Base-by-base conservation (phyloP, 1,140 invertebrate species). In the Brachystomella parvula region DNA sequence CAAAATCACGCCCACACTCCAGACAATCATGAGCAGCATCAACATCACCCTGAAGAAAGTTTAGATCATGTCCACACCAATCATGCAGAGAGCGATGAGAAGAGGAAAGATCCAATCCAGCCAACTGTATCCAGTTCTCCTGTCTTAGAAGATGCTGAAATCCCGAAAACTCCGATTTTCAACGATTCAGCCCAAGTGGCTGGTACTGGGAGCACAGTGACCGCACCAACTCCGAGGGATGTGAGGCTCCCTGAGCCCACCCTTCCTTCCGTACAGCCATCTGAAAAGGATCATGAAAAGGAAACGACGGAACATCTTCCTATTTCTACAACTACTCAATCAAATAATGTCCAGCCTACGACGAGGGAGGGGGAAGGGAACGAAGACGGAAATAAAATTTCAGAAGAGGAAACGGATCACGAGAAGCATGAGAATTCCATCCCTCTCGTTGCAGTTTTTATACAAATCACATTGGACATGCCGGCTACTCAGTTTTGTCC, bases 391-490 rank as follows among this genome's bases (percentile, higher is more conserved):
- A 39, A 39, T 39, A 9, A 6, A 39, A 39, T 39, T 39, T 39
- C 35, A 39, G 12, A 26, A 24, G 49, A 26, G 24, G 24, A 53
- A 24, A 24, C 15, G 49, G 49, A 15, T 24, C 6, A 6, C 3
- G 49, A 53, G 15, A 53, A 6, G 49, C 9, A 26, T 53, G 12
- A 44, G 9, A 9, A 44, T 31, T 3, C 28, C 33, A 31, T 63
- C 15, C 64, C 68, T 15, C 26, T 61, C 35, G 71, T 70, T 53
- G 66, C 68, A 12, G 47, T 69, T 26, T 63, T 70, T 49, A 64
- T 73, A n/a, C 56, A 73, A 61, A 65, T 73, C 24, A 33, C 64
- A 3, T 60, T 73, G 61, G 68, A 70, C 35, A 68, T 73, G 47
- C 21, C 66, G 19, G 59, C 63, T 29, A 28, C 56, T 15, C 9